A percentile compares a stretch with the other conserved stretches of the same genome.
Evolutionary conservation across 1,140 invertebrate species (phyloP).

Genomic region (Drosophila bocqueti): DNA sequence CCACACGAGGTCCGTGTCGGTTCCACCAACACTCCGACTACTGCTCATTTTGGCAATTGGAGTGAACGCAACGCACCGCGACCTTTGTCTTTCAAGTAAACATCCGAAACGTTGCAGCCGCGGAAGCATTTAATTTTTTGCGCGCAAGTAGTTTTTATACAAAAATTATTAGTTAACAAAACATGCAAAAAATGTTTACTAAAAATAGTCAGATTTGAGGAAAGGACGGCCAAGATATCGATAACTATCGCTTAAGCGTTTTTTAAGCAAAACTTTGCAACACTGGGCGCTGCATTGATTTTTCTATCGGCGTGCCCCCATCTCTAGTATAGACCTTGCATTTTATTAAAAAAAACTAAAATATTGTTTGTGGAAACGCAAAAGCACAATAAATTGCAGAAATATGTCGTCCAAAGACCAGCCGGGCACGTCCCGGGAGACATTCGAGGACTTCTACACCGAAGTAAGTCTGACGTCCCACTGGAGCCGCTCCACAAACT

Average conservation of each 20-base stretch:
- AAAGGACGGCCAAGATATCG: too few species aligned
- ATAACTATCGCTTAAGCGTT: too few species aligned
- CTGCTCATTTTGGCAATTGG: constrained; percentile 32
- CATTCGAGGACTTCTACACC: constrained; percentile 82
- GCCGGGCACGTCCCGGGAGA: constrained; percentile 77
- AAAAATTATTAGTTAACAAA: too few species aligned
- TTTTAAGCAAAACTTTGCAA: too few species aligned
- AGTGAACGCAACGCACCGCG: neutral
- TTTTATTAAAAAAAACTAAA: constrained; percentile 28
- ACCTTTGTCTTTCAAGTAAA: neutral
- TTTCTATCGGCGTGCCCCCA: neutral
- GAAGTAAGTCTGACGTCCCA: constrained; percentile 76
- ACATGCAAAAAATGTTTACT: too few species aligned
- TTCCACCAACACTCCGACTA: neutral
- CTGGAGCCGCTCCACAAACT: constrained; percentile 18
- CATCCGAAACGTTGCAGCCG: constrained; percentile 7
- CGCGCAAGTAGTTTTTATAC: neutral
- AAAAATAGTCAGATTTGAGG: too few species aligned
- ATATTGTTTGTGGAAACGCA: constrained; percentile 8
- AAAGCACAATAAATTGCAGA: constrained; percentile 19
- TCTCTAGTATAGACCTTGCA: constrained; percentile 27
- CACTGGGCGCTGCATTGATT: neutral
- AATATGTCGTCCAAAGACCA: constrained; percentile 69
- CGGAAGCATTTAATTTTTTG: constrained; percentile 10
- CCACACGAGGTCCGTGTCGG: constrained; percentile 85